Percentiles rank a stretch among this genome's conserved stretches.
Evolutionary conservation across 2,888 invertebrate species (phyloP).

Genomic region (Trachelus iudaicus): DNA sequence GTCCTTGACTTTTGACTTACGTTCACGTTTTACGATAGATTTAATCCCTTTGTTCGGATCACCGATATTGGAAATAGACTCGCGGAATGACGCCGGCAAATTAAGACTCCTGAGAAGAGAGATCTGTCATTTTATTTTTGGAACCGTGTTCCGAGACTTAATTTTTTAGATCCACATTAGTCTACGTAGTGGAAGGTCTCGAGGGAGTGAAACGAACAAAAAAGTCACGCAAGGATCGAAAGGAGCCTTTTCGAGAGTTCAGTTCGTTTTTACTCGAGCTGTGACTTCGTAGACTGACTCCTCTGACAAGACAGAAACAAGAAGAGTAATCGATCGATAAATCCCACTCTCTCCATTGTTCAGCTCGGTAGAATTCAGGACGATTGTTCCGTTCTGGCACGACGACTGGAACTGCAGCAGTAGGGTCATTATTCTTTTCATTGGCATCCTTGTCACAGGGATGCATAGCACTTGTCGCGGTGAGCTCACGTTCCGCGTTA

Average conservation of each 20-base stretch:
- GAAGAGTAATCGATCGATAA: conserved; percentile 31
- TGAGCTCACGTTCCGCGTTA: not conserved
- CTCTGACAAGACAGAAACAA: not conserved
- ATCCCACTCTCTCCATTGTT: conserved; percentile 38
- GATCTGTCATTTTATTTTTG: not conserved
- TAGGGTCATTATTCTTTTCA: conserved; percentile 40
- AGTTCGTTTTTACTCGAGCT: not conserved
- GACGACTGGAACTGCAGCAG: conserved; percentile 26
- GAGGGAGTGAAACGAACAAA: not conserved
- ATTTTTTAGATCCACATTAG: not conserved
- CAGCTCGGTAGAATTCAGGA: conserved; percentile 33
- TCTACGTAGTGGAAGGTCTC: not conserved
- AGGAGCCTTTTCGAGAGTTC: not conserved
- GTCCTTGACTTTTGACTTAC: not conserved
- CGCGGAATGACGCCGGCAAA: not conserved
- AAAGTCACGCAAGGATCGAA: not conserved
- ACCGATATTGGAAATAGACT: not conserved
- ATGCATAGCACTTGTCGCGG: conserved; percentile 25
- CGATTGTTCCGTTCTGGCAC: conserved; percentile 44
- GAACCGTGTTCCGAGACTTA: not conserved
- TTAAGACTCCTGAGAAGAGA: not conserved
- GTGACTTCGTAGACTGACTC: not conserved
- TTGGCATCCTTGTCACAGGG: conserved; percentile 21
- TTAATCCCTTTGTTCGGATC: not conserved
- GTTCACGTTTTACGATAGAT: not conserved